Evolutionary conservation across 1,140 invertebrate genomes (phyloP).

Genomic region (Macrotrachela quadricornifera): DNA sequence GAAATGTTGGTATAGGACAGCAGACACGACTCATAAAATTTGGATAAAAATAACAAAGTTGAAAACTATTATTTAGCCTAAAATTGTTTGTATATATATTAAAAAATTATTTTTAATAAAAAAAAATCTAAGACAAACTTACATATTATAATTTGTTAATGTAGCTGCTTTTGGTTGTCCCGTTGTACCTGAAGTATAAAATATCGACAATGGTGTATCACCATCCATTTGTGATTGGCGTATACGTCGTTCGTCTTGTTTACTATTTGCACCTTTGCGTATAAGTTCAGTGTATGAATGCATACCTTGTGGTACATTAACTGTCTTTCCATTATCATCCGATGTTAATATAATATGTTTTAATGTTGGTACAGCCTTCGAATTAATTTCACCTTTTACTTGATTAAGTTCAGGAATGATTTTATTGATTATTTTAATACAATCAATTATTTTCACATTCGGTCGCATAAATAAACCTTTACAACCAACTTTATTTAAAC

Average conservation of each 20-base stretch:
- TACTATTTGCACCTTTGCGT: no score
- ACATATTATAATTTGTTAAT: neutral
- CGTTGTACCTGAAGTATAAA: neutral
- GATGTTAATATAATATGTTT: neutral
- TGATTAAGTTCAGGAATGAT: neutral
- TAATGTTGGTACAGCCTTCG: neutral
- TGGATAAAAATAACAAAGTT: constrained; percentile 10
- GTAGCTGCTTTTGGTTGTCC: no score
- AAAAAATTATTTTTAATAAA: neutral
- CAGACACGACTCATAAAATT: constrained; percentile 38
- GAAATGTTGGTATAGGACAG: constrained; percentile 67
- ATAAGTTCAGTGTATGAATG: no score
- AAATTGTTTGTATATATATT: neutral
- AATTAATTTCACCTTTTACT: neutral
- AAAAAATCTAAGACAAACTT: neutral
- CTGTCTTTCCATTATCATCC: no score
- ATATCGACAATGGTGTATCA: neutral
- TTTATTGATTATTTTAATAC: neutral
- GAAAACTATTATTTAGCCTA: neutral
- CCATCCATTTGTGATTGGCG: no score
- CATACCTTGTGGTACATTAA: no score
- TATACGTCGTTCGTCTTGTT: no score
- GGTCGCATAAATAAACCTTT: constrained; percentile 5
- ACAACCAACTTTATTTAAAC: constrained; percentile 47
- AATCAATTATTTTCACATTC: neutral